Conservation (phyloP, 2,888 invertebrate species). For the Leptarthrus brevirostris region DNA sequence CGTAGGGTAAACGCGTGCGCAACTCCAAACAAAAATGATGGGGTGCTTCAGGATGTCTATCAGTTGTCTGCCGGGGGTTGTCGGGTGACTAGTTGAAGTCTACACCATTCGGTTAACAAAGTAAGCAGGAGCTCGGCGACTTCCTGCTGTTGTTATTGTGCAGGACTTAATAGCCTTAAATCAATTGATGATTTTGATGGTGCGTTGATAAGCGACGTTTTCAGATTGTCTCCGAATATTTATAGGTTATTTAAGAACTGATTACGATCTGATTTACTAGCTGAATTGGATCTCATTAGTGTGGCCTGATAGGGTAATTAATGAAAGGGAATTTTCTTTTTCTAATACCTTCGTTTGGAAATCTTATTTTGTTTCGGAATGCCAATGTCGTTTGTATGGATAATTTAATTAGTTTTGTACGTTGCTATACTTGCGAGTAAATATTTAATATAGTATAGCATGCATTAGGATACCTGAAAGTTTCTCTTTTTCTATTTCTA, state of each 20-base stretch:
- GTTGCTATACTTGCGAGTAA: no score
- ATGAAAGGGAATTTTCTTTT: no score
- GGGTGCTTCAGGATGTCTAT: conserved; percentile 26
- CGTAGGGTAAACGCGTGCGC: conserved; percentile 57
- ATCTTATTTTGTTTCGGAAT: not conserved
- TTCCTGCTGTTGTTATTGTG: conserved; percentile 51
- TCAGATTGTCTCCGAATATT: conserved; percentile 56
- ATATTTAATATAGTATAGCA: no score
- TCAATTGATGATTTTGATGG: conserved; percentile 56
- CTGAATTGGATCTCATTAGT: conserved; percentile 38
- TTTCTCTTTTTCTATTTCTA: no score
- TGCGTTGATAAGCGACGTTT: conserved; percentile 53
- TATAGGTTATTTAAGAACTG: conserved; percentile 51
- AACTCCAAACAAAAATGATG: conserved; percentile 29
- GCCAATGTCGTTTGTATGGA: no score
- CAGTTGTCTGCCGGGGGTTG: conserved; percentile 13
- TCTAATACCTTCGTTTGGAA: not conserved
- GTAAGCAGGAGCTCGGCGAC: not conserved
- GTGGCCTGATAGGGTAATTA: no score
- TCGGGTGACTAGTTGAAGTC: not conserved
- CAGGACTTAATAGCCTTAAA: conserved; percentile 56
- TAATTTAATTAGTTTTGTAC: no score
- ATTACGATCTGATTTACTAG: conserved; percentile 41
- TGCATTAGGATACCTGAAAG: no score
- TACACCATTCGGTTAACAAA: conserved; percentile 1